A percentile compares a stretch with the other conserved stretches of the same genome.
Conservation (phyloP, 2,888 invertebrate genomes). For the Torymus tubicola region DNA sequence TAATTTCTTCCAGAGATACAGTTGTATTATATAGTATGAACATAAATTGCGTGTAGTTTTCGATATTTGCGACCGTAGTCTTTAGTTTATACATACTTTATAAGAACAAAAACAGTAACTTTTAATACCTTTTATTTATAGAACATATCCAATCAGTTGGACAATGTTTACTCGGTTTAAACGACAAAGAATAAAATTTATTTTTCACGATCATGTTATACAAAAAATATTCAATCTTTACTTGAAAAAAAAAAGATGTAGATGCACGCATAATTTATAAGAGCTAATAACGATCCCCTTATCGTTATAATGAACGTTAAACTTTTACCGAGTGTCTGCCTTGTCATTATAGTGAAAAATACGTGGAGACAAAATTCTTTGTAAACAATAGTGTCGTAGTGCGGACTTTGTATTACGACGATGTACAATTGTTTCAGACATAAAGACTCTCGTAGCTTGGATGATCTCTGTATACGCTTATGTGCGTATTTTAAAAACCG, state of each 20-base stretch:
- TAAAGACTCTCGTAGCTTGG: background rate
- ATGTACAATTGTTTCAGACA: background rate
- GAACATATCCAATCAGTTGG: too few species aligned
- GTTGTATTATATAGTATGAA: background rate
- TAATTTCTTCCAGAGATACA: conserved; percentile 19
- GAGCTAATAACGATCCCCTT: conserved; percentile 13
- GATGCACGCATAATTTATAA: conserved; percentile 41
- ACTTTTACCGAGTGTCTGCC: background rate
- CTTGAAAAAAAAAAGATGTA: conserved; percentile 34
- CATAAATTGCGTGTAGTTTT: background rate
- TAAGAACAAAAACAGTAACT: too few species aligned
- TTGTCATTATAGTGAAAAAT: background rate
- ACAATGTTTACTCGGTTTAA: too few species aligned
- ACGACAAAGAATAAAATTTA: too few species aligned
- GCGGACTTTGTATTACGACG: too few species aligned
- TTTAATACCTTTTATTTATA: too few species aligned
- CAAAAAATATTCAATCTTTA: background rate
- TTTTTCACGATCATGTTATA: background rate
- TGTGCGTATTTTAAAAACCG: too few species aligned
- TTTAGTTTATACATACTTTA: background rate
- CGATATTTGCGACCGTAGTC: too few species aligned
- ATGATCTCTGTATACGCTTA: too few species aligned
- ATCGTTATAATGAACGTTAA: conserved; percentile 9
- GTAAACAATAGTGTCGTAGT: conserved; percentile 15
- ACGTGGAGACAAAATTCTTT: background rate